Percentiles rank a stretch among this genome's conserved stretches.
Conservation (phyloP, 2,113 vertebrate genomes). For the Rhipidura dahli region DNA sequence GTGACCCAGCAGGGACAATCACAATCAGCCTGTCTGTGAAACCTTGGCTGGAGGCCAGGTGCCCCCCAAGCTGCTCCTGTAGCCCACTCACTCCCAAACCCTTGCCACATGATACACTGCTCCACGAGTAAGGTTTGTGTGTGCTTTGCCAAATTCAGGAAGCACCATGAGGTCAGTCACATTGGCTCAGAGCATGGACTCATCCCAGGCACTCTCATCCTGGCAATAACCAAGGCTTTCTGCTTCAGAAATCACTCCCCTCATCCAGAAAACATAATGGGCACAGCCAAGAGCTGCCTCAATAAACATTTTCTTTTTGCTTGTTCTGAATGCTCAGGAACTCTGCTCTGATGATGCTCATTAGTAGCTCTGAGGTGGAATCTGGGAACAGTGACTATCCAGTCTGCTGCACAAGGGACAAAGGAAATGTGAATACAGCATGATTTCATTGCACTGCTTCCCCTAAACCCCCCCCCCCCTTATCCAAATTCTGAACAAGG, state of each 20-base stretch:
- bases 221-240: not conserved
- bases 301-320: not conserved
- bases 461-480: not conserved
- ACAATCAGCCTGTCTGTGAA: not conserved
- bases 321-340: not conserved
- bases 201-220: not conserved
- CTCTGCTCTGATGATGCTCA: not conserved
- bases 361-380: not conserved
- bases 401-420: not conserved
- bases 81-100: not conserved
- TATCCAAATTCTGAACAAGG: not conserved
- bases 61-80: not conserved
- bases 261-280: not conserved
- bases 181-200: not conserved
- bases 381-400: not conserved
- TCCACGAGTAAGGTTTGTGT: rapidly evolving
- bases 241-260: not conserved
- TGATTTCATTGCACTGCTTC: not conserved
- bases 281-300: not conserved
- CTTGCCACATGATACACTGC: not conserved
- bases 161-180: not conserved
- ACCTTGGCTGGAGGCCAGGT: not conserved
- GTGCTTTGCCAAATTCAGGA: not conserved
- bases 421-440: not conserved
- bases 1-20: not conserved